phyloP scores from a whole-genome alignment of 2,888 invertebrate genomes.

The Lochmaea capreae region DNA sequence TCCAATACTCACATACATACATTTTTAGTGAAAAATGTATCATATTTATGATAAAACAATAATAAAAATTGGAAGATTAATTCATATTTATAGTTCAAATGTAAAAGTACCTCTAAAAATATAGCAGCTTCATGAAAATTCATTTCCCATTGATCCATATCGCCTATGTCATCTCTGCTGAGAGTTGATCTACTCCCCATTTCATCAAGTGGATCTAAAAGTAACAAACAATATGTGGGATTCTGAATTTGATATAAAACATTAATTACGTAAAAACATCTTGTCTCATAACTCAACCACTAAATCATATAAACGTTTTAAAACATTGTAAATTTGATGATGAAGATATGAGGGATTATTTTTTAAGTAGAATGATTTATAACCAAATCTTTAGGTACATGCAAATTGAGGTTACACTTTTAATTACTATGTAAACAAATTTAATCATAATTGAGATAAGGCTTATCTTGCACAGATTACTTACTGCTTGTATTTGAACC shows the following conservation, averaged over 20 bases:
- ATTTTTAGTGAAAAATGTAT: too few relatives aligned
- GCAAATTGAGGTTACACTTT: conserved; percentile 7
- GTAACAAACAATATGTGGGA: background rate
- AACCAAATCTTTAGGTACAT: background rate
- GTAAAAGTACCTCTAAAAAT: conserved; percentile 77
- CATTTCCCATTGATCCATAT: conserved; percentile 83
- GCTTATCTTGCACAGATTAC: conserved; percentile 50
- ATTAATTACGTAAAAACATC: conserved; percentile 35
- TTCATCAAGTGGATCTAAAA: conserved; percentile 68
- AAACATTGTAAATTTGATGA: background rate
- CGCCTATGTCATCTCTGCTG: conserved; percentile 67
- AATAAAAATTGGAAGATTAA: too few relatives aligned
- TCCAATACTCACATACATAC: too few relatives aligned
- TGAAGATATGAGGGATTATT: background rate
- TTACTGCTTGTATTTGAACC: conserved; percentile 74
- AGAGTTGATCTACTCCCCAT: conserved; percentile 75
- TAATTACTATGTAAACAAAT: conserved; percentile 17
- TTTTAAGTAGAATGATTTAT: conserved; percentile 4
- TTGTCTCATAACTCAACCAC: conserved; percentile 5
- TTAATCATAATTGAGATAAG: conserved; percentile 32
- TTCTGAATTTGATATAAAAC: background rate
- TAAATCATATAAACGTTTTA: background rate
- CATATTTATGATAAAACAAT: too few relatives aligned
- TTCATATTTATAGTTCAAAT: background rate
- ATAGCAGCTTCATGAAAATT: conserved; percentile 92